Percentiles rank a stretch among this genome's conserved stretches.
Conservation (phyloP, 1,140 invertebrate genomes). For the Trichonephila clavata region DNA sequence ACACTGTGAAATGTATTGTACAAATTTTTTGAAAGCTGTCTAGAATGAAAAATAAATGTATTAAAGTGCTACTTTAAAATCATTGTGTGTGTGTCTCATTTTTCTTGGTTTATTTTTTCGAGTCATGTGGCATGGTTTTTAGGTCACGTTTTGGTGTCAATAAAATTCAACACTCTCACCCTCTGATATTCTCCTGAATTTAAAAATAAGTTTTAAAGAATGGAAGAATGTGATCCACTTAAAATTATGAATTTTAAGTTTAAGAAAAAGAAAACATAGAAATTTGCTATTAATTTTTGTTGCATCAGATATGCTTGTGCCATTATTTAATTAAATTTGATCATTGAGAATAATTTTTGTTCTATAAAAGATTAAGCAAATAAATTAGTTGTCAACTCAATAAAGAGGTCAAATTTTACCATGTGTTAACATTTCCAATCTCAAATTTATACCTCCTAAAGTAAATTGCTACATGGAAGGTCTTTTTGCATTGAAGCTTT, state of each 20-base stretch:
- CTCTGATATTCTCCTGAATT: not conserved
- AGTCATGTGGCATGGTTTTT: slow-evolving; percentile 50
- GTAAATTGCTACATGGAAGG: not conserved
- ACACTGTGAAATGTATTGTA: slow-evolving; percentile 63
- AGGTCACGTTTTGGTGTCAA: slow-evolving; percentile 79
- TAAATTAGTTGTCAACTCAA: not conserved
- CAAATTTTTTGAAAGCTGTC: slow-evolving; percentile 57
- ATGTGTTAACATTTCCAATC: not conserved
- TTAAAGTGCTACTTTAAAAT: slow-evolving; percentile 56
- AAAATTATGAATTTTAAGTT: too few species aligned
- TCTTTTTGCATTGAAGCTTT: not conserved
- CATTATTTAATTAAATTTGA: too few species aligned
- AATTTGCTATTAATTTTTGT: too few species aligned
- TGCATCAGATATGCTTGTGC: too few species aligned
- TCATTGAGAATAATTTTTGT: too few species aligned
- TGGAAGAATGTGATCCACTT: not conserved
- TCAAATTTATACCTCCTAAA: not conserved
- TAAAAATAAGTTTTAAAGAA: not conserved
- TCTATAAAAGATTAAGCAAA: not conserved
- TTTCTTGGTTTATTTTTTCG: slow-evolving; percentile 76
- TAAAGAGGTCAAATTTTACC: not conserved
- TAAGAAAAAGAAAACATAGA: too few species aligned
- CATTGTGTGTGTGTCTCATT: slow-evolving; percentile 78
- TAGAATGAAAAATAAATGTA: slow-evolving; percentile 55
- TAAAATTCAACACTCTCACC: slow-evolving; percentile 77